Conservation (phyloP, 2,797 vertebrate genomes). For the Lacerta bilineata region DNA sequence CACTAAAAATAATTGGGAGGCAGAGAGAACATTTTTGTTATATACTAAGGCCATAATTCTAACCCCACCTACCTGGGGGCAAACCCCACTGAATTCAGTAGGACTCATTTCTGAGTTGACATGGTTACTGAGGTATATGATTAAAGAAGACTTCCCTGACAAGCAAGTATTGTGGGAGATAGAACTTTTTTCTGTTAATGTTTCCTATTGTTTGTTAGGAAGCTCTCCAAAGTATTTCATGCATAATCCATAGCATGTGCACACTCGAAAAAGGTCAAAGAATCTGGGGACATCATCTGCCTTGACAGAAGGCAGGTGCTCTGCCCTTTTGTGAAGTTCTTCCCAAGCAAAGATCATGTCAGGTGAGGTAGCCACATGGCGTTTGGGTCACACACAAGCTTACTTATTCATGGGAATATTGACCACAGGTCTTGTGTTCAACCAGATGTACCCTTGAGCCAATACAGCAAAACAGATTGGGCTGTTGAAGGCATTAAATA, state of each 20-base stretch:
- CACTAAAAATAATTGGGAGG: neutral
- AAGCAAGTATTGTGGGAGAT: neutral
- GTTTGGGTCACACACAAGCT: conserved; percentile 52
- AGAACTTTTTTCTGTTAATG: neutral
- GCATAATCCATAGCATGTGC: conserved; percentile 44
- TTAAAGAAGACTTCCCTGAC: neutral
- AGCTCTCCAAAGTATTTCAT: conserved; percentile 41
- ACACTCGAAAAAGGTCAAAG: conserved; percentile 57
- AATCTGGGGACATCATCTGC: conserved; percentile 35
- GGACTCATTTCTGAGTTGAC: too few relatives aligned
- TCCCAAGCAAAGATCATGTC: conserved; percentile 46
- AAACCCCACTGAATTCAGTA: too few relatives aligned
- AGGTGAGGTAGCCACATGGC: conserved; percentile 29
- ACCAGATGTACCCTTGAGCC: neutral
- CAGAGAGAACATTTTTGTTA: neutral
- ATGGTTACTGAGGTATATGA: too few relatives aligned
- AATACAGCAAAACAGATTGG: conserved; percentile 14
- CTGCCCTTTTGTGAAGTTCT: conserved; percentile 41
- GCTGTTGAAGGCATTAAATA: conserved; percentile 24
- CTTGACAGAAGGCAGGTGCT: conserved; percentile 30
- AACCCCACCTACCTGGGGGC: too few relatives aligned
- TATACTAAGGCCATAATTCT: too few relatives aligned
- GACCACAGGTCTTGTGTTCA: conserved; percentile 36
- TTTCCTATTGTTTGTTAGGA: conserved; percentile 2
- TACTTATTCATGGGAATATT: conserved; percentile 65